Percentiles rank a stretch among this genome's conserved stretches.
These are phyloP conservation scores for Drosophila miranda DNA, from an alignment of 1,140 invertebrate species.

Conservation along the genomic window DNA sequence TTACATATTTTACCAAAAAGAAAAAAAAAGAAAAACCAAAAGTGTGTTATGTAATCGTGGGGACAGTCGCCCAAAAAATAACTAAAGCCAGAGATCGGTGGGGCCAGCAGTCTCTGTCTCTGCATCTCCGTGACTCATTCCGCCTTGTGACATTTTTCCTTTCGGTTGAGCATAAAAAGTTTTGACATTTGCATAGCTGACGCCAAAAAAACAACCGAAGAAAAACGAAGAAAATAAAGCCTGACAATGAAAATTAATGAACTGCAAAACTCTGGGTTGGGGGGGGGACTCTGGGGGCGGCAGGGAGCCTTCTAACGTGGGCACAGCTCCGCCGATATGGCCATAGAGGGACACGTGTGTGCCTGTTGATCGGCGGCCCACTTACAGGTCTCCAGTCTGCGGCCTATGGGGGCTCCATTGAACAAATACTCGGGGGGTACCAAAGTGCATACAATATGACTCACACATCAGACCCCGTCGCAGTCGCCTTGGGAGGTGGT, in stretches of 20 bases:
- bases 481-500: too few relatives aligned
- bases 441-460: too few relatives aligned
- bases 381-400: too few relatives aligned
- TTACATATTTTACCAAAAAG: conserved; percentile 39
- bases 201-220: conserved; percentile 11
- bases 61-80: too few relatives aligned
- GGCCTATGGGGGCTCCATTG: too few relatives aligned
- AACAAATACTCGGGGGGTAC: too few relatives aligned
- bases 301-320: conserved; percentile 30
- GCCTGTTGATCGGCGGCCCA: conserved; percentile 7
- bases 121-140: conserved; percentile 33
- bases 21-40: too few relatives aligned
- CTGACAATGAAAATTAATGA: conserved; percentile 62
- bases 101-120: conserved; percentile 1
- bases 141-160: conserved; percentile 46
- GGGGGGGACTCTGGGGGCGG: not conserved
- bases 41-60: too few relatives aligned
- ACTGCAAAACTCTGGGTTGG: conserved; percentile 48
- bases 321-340: conserved; percentile 11
- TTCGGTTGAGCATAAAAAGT: conserved; percentile 36
- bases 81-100: too few relatives aligned
- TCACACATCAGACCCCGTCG: too few relatives aligned
- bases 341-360: conserved; percentile 7
- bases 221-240: conserved; percentile 13
- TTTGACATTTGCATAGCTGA: conserved; percentile 58